Percentiles rank a stretch among this genome's conserved stretches.
phyloP scores from a whole-genome alignment of 2,888 invertebrate species.

The Ochropleura plecta region DNA sequence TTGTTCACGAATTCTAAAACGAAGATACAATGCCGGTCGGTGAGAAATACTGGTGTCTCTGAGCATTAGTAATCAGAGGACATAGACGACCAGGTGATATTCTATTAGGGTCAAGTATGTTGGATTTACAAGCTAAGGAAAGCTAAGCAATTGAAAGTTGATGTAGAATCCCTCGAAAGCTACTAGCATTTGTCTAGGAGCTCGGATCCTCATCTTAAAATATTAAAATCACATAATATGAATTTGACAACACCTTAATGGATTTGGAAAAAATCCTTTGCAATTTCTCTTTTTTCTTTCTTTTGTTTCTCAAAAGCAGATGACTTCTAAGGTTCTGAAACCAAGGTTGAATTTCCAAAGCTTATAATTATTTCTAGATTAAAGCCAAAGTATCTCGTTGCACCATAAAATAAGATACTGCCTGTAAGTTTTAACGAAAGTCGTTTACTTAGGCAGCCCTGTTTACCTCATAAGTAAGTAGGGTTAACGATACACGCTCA shows the following conservation, averaged over 20 bases:
- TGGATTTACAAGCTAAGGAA: background rate
- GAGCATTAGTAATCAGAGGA: background rate
- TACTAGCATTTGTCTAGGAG: no score
- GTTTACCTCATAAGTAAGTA: slow-evolving; percentile 44
- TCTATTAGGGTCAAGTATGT: background rate
- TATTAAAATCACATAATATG: background rate
- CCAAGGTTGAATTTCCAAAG: background rate
- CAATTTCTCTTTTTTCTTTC: no score
- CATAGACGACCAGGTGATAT: background rate
- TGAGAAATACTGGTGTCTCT: background rate
- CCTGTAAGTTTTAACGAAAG: slow-evolving; percentile 25
- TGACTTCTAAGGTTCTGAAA: background rate
- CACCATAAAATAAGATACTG: slow-evolving; percentile 13
- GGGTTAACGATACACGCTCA: slow-evolving; percentile 48
- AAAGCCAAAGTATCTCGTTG: background rate
- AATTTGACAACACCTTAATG: background rate
- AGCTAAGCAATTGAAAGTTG: background rate
- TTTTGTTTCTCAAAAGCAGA: background rate
- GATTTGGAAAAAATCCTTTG: no score
- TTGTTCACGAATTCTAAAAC: slow-evolving; percentile 53
- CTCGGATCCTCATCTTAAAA: no score
- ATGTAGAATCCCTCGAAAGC: background rate
- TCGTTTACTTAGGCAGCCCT: slow-evolving; percentile 44
- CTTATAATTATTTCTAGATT: background rate
- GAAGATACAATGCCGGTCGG: slow-evolving; percentile 3